A percentile compares a stretch with the other conserved stretches of the same genome.
These are phyloP conservation scores for rat (Rattus norvegicus) DNA, from an alignment of 2,113 vertebrate genomes.

Conservation along the genomic window GRCr8 NC_086036.1:48866501-48867000, in stretches of 20 bases:
- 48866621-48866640: neutral
- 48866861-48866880: no score
- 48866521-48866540: neutral
- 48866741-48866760: neutral
- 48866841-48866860: no score
- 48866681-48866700: neutral
- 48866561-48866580: neutral
- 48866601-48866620: neutral
- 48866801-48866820: no score
- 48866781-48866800: neutral
- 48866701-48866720: neutral
- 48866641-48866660: neutral
- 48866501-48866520: neutral
- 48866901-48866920: no score
- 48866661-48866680: neutral
- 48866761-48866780: no score
- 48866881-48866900: no score
- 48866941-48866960: no score
- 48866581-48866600: neutral
- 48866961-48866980: no score
- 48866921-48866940: no score
- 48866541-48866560: neutral
- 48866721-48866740: neutral
- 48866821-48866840: no score
- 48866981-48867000: no score